Evolutionary conservation across 1,140 invertebrate genomes (phyloP), one percentile per base, ranked within the genome.

Genomic region (Idris sp.): DNA sequence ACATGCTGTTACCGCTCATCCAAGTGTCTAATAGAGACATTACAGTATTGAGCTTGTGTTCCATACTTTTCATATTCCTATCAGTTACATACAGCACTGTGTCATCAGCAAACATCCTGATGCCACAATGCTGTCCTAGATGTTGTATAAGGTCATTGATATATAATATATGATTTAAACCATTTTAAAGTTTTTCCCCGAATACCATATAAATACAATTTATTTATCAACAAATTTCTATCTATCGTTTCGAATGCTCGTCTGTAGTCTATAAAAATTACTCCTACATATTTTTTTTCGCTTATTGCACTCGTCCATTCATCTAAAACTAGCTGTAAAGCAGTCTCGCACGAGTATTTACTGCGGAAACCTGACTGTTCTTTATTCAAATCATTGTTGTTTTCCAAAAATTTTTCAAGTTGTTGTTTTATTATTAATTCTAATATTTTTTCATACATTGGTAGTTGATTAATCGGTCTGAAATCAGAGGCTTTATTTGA

Each of bases 101-200:
- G 36, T 58, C 53, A 8, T 58, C 38, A 22, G 53, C 53, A 33
- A 58, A 58, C 53, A 58, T 58, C 10, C 53, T 19, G 16, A 43
- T 22, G n/a, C 22, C 28, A 58, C 53, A 58, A 19, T 33, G 53
- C 28, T 31, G 15, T 15, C 28, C 16, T 44, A 44, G 26, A 11
- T 43, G 16, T 43, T 58, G 26, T 35, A 44, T 31, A 2, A 48
- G 33, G 10, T 58, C 40, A 22, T 58, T 58, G 16, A 44, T 43
- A 44, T 58, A 44, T 22, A 38, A 25, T 36, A 49, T 48, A 22
- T 2, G 19, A 4, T 22, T 22, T 22, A 22, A 38, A 38, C 36
- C 36, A 38, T 16, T n/a, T 16, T 13, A 38, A 38, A 38, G 18
- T n/a, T 8, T 10, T 30, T n/a, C 14, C 22, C 2, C 25, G 5